A percentile compares a stretch with the other conserved stretches of the same genome.
Conservation (phyloP, 2,113 vertebrate genomes). For the Sander lucioperca region DNA sequence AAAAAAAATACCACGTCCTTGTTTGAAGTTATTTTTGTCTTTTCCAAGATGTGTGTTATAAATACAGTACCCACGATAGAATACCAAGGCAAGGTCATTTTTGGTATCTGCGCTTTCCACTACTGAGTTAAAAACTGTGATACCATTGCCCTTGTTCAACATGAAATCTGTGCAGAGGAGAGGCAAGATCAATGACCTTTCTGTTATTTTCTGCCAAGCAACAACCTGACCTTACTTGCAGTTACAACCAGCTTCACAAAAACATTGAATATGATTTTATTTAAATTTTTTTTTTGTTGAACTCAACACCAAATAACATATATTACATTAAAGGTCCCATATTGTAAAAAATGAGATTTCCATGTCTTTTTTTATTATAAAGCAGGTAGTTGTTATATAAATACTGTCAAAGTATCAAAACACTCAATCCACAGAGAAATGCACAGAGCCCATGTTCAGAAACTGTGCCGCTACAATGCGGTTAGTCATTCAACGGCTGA, state of each 20-base stretch:
- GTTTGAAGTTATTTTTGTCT: constrained; percentile 12
- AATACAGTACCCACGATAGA: constrained; percentile 3
- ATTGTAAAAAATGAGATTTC: too few species aligned
- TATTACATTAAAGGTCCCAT: background rate
- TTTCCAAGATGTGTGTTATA: constrained; percentile 7
- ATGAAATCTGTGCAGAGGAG: constrained; percentile 34
- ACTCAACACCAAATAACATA: background rate
- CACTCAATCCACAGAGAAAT: too few species aligned
- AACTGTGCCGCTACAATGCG: too few species aligned
- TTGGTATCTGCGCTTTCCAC: constrained; percentile 23
- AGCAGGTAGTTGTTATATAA: too few species aligned
- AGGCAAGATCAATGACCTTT: constrained; percentile 48
- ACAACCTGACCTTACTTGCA: constrained; percentile 30
- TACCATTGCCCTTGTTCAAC: constrained; percentile 31
- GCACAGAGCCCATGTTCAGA: too few species aligned
- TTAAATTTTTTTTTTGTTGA: background rate
- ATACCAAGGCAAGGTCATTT: constrained; percentile 44
- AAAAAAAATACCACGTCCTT: background rate
- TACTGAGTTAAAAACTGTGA: constrained; percentile 18
- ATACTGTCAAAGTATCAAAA: too few species aligned
- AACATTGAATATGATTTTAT: background rate
- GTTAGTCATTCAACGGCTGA: too few species aligned
- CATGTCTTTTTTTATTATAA: too few species aligned
- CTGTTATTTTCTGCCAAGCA: constrained; percentile 34
- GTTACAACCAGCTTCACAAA: constrained; percentile 25